phyloP scores from a whole-genome alignment of 2,888 invertebrate species.

The Brenthis hecate region DNA sequence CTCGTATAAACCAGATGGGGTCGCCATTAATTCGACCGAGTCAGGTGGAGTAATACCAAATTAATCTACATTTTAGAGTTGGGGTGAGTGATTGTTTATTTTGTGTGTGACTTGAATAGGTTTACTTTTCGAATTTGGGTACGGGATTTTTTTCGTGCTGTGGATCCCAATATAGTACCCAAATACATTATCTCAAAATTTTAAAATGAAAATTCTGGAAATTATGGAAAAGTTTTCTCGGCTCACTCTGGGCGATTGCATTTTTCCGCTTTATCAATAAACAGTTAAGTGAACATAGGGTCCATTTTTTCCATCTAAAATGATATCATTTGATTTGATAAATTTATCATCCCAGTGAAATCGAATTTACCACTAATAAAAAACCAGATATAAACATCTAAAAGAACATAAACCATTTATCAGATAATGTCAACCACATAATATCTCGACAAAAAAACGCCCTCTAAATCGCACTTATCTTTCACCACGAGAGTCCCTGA shows the following conservation, averaged over 20 bases:
- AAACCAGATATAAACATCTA: conserved; percentile 1
- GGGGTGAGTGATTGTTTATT: conserved; percentile 45
- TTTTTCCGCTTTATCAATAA: too few species aligned
- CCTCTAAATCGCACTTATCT: conserved; percentile 43
- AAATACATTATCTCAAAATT: too few species aligned
- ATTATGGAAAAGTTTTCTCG: too few species aligned
- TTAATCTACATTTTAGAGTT: conserved; percentile 58
- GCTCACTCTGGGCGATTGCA: too few species aligned
- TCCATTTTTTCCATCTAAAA: too few species aligned
- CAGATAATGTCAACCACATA: conserved; percentile 6
- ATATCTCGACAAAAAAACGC: conserved; percentile 23
- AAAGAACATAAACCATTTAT: conserved; percentile 9
- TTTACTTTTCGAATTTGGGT: not conserved
- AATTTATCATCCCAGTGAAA: not conserved
- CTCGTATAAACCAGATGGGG: conserved; percentile 55
- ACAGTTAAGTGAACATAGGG: too few species aligned
- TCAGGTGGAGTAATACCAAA: conserved; percentile 59
- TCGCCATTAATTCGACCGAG: conserved; percentile 51
- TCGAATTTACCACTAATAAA: conserved; percentile 2
- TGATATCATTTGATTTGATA: not conserved
- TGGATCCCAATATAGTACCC: too few species aligned
- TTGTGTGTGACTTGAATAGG: conserved; percentile 33
- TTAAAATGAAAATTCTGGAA: too few species aligned
- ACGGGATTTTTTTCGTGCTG: too few species aligned
- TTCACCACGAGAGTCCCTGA: conserved; percentile 41